These are phyloP conservation scores for Diploscapter pachys DNA, from an alignment of 1,140 invertebrate species.

Conservation along the genomic window DNA sequence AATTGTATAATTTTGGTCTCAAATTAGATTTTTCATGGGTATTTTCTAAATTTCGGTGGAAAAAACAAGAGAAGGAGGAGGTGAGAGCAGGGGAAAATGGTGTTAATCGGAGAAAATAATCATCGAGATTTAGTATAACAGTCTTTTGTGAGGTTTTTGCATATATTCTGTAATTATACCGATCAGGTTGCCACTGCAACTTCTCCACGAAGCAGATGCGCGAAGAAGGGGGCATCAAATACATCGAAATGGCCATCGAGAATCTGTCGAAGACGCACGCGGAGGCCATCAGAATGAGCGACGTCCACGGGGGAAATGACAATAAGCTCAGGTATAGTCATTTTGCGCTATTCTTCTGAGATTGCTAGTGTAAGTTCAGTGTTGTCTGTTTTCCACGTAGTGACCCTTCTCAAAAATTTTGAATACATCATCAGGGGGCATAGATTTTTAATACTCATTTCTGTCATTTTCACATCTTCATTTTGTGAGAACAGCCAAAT, in stretches of 20 bases:
- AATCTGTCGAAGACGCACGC: conserved; percentile 75
- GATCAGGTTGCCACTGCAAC: conserved; percentile 73
- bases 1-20: too few relatives aligned
- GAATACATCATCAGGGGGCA: too few relatives aligned
- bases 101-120: neutral
- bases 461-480: too few relatives aligned
- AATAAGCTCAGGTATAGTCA: conserved; percentile 67
- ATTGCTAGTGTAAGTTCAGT: too few relatives aligned
- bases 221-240: conserved; percentile 64
- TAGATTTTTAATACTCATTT: too few relatives aligned
- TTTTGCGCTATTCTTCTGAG: conserved; percentile 59
- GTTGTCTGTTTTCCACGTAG: too few relatives aligned
- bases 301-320: conserved; percentile 76
- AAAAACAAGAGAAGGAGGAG: too few relatives aligned
- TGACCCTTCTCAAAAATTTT: too few relatives aligned
- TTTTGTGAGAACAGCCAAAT: too few relatives aligned
- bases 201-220: conserved; percentile 84
- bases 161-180: neutral
- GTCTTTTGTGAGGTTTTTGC: neutral
- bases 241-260: conserved; percentile 40
- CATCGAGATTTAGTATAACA: neutral
- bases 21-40: too few relatives aligned
- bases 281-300: conserved; percentile 78
- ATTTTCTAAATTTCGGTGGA: too few relatives aligned
- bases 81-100: neutral